These are phyloP conservation scores for Pseudochirops cupreus DNA, from an alignment of 2,797 vertebrate species.

Conservation along the genomic window DNA sequence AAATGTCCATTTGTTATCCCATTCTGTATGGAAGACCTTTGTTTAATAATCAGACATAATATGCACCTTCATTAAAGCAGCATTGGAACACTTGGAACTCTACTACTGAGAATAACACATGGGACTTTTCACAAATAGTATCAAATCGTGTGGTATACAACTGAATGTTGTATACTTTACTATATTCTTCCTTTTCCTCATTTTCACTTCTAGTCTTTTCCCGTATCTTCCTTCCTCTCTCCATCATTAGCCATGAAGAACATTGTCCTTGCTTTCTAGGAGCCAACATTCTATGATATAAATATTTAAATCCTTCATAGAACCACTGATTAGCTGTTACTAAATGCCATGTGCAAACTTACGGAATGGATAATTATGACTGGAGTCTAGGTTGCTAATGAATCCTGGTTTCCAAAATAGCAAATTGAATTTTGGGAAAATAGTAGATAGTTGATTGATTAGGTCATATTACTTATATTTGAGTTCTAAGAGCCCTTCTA, in stretches of 20 bases:
- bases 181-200: background rate
- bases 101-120: background rate
- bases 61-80: background rate
- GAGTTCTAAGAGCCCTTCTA: background rate
- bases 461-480: background rate
- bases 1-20: conserved; percentile 18
- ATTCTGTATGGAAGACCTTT: background rate
- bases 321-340: background rate
- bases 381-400: background rate
- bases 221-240: background rate
- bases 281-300: background rate
- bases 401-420: background rate
- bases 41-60: background rate
- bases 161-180: background rate
- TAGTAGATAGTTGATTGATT: background rate
- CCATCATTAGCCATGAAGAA: background rate
- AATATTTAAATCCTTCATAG: background rate
- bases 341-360: background rate
- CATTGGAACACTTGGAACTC: background rate
- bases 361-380: background rate
- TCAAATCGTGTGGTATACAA: background rate
- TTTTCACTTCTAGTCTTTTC: background rate
- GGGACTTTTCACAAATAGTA: background rate
- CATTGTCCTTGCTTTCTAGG: background rate
- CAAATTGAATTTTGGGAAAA: background rate